Conservation (phyloP, 2,888 invertebrate genomes). For the Cybosia mesomella region DNA sequence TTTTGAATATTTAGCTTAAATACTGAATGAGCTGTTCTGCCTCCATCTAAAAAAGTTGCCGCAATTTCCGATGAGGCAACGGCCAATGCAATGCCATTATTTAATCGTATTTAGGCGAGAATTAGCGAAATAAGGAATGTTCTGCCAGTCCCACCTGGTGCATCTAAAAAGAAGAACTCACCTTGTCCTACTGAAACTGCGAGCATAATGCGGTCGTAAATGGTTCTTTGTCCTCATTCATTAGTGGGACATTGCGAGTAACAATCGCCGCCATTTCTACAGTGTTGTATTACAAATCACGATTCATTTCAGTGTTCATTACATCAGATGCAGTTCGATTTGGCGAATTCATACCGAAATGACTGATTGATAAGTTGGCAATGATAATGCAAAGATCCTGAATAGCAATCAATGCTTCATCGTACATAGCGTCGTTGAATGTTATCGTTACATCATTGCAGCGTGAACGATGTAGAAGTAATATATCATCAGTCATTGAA, state of each 20-base stretch:
- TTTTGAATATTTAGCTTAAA: no score
- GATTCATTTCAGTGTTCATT: constrained; percentile 38
- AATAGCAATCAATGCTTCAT: constrained; percentile 54
- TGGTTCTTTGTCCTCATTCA: constrained; percentile 31
- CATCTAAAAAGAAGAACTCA: constrained; percentile 18
- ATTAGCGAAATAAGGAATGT: no score
- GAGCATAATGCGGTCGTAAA: constrained; percentile 28
- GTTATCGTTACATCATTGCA: constrained; percentile 39
- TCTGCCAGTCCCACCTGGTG: constrained; percentile 14
- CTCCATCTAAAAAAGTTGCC: constrained; percentile 39
- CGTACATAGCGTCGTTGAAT: constrained; percentile 49
- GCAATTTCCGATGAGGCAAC: constrained; percentile 41
- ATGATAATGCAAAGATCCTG: constrained; percentile 57
- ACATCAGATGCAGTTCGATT: constrained; percentile 36
- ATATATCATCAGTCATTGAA: constrained; percentile 46
- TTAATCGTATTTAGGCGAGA: not conserved
- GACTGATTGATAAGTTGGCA: no score
- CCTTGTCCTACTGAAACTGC: constrained; percentile 19
- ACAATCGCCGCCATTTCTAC: constrained; percentile 27
- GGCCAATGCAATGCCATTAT: constrained; percentile 31
- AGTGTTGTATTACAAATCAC: constrained; percentile 41
- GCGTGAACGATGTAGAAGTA: no score
- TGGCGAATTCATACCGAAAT: constrained; percentile 49
- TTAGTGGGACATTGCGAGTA: constrained; percentile 29
- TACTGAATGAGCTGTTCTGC: constrained; percentile 38